Conservation (phyloP, 2,888 invertebrate genomes). For the Pammene aurita region DNA sequence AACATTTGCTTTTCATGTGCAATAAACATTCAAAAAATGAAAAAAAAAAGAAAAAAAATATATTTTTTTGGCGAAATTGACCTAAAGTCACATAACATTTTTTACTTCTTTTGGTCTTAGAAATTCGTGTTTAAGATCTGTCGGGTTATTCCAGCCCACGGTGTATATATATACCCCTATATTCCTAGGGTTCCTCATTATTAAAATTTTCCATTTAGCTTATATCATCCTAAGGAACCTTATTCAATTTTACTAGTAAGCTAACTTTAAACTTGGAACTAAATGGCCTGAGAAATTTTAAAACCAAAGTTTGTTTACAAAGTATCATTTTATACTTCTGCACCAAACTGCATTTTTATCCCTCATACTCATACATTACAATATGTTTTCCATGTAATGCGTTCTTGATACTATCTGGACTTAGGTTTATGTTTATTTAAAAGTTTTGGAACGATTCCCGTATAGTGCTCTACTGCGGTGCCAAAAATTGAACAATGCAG, state of each 20-base stretch:
- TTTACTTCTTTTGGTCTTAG: too few relatives aligned
- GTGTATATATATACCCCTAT: too few relatives aligned
- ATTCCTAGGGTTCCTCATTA: too few relatives aligned
- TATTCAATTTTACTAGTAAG: background rate
- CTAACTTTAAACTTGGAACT: background rate
- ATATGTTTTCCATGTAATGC: conserved; percentile 30
- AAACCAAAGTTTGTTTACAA: conserved; percentile 11
- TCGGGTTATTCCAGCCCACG: too few relatives aligned
- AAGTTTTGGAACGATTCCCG: conserved; percentile 54
- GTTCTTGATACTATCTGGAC: conserved; percentile 34
- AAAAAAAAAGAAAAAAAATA: too few relatives aligned
- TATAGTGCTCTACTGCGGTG: conserved; percentile 53
- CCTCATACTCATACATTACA: conserved; percentile 26
- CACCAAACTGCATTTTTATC: conserved; percentile 32
- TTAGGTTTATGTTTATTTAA: conserved; percentile 39
- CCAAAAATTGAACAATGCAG: conserved; percentile 67
- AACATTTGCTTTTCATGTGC: too few relatives aligned
- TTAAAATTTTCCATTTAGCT: too few relatives aligned
- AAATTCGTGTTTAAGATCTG: too few relatives aligned
- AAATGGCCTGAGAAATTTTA: conserved; percentile 11
- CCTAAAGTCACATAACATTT: too few relatives aligned
- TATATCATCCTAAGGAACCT: too few relatives aligned
- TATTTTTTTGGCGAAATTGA: too few relatives aligned
- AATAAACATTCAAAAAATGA: too few relatives aligned
- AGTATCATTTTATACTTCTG: conserved; percentile 6